These are phyloP conservation scores for Nyctereutes procyonoides DNA, from an alignment of 2,113 vertebrate species.

Conservation along the genomic window DNA sequence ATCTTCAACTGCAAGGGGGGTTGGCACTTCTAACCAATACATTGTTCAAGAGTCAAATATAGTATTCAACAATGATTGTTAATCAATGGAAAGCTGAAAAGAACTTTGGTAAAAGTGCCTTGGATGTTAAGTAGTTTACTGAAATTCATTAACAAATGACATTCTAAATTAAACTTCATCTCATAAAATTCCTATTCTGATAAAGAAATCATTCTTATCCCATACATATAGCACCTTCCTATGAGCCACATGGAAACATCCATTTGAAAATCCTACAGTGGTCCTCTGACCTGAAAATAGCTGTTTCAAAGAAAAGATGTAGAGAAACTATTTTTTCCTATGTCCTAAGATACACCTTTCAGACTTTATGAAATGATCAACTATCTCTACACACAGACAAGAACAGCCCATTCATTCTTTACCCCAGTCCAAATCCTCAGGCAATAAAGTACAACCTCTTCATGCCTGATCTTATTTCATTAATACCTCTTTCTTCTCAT, in stretches of 20 bases:
- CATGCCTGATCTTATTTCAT: conserved; percentile 43
- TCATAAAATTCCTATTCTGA: not conserved
- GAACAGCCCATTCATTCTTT: not conserved
- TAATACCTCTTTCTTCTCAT: conserved; percentile 46
- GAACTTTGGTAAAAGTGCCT: not conserved
- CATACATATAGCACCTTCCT: not conserved
- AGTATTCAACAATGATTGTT: conserved; percentile 1
- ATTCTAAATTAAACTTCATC: conserved; percentile 26
- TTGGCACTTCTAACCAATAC: not conserved
- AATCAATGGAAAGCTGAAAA: not conserved
- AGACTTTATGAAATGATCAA: conserved; percentile 8
- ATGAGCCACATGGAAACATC: not conserved
- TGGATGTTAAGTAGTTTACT: not conserved
- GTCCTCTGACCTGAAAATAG: not conserved
- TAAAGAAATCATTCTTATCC: not conserved
- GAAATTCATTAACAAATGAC: not conserved
- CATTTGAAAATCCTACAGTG: conserved; percentile 24
- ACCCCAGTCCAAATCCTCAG: conserved; percentile 47
- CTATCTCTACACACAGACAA: not conserved
- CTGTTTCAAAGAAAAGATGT: not conserved
- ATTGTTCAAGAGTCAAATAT: not conserved
- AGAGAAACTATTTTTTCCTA: not conserved
- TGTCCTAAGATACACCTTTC: not conserved
- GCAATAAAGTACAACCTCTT: conserved; percentile 29
- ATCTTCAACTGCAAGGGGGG: not conserved